Conservation (phyloP, 1,140 invertebrate species). For the Euura saliciscinereae region DNA sequence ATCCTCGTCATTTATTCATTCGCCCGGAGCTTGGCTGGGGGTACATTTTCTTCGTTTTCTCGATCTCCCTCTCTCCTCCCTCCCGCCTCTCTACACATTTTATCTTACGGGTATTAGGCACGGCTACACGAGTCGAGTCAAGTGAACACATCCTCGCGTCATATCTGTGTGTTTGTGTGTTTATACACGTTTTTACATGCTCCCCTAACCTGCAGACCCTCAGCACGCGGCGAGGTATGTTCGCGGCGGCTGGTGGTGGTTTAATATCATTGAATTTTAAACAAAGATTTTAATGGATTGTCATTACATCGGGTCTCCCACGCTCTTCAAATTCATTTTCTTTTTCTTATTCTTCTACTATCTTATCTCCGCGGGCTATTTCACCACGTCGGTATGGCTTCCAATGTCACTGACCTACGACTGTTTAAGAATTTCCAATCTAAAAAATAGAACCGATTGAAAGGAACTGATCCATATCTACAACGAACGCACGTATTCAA, state of each 20-base stretch:
- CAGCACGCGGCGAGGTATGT: slow-evolving; percentile 30
- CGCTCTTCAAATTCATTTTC: too few species aligned
- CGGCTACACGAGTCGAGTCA: too few species aligned
- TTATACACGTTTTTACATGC: neutral
- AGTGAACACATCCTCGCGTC: too few species aligned
- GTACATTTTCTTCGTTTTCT: slow-evolving; percentile 43
- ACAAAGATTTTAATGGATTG: slow-evolving; percentile 43
- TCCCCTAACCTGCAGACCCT: slow-evolving; percentile 22
- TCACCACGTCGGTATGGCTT: too few species aligned
- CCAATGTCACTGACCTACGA: too few species aligned
- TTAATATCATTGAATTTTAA: slow-evolving; percentile 41
- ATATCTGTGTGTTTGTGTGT: neutral
- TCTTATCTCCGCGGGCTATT: too few species aligned
- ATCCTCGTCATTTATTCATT: slow-evolving; percentile 60
- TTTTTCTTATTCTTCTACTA: too few species aligned
- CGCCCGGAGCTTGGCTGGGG: slow-evolving; percentile 37
- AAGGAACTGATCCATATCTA: too few species aligned
- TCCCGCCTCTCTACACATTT: neutral
- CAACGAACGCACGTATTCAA: too few species aligned
- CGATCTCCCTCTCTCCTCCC: slow-evolving; percentile 19
- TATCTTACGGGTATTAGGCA: too few species aligned
- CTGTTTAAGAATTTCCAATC: too few species aligned
- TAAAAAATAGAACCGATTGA: too few species aligned
- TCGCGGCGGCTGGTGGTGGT: slow-evolving; percentile 3
- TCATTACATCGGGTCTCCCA: slow-evolving; percentile 28